Base-by-base conservation (phyloP, 2,888 invertebrate genomes). In the Drosophila parthenogenetica region DNA sequence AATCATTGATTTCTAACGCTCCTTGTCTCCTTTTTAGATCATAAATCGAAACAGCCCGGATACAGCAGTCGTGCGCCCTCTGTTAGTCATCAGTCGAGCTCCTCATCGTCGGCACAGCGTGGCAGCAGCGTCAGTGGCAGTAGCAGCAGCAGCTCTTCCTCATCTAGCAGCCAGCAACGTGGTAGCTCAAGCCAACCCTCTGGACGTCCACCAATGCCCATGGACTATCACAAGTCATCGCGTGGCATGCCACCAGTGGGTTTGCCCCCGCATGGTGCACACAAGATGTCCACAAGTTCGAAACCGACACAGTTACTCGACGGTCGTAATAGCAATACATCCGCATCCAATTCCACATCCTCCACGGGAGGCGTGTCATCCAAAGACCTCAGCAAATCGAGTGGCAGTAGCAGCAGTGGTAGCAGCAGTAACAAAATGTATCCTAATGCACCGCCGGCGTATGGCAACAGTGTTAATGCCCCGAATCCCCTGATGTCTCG, bases 211-310 rank as follows among this genome's bases (percentile, higher is more conserved):
- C 71, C 86, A 2, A 72, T 85, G 76, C 82, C 89, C 5, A 83
- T 89, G 48, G 91, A 90, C 69, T 91, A 91, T 61, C 92, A 92
- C 58, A 92, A 92, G 48, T 78, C 91, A 19, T 80, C 92, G 25
- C 89, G 91, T 22, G 68, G 78, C 49, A 79, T 89, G 78, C 87
- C 87, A 32, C 87, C 89, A 0, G 84, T 73, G 3, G 67, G 72
- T 2, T 49, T 83, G 53, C 79, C 81, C 11, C 64, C 82, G 5
- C 87, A 90, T 14, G 78, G 71, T 35, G 61, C 78, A 4, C 89
- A 90, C 69, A 90, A 90, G 75, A 74, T 89, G 66, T 55, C 80
- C 13, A 76, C 87, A 53, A 87, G 72, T 53, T 64, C 79, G 35
- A 84, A 90, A 59, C 80, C 82, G 50, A 87, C 45, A 19, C 74